Percentiles rank a stretch among this genome's conserved stretches.
These are phyloP conservation scores for Penaeus monodon DNA, from an alignment of 2,888 invertebrate genomes.

Conservation along the genomic window DNA sequence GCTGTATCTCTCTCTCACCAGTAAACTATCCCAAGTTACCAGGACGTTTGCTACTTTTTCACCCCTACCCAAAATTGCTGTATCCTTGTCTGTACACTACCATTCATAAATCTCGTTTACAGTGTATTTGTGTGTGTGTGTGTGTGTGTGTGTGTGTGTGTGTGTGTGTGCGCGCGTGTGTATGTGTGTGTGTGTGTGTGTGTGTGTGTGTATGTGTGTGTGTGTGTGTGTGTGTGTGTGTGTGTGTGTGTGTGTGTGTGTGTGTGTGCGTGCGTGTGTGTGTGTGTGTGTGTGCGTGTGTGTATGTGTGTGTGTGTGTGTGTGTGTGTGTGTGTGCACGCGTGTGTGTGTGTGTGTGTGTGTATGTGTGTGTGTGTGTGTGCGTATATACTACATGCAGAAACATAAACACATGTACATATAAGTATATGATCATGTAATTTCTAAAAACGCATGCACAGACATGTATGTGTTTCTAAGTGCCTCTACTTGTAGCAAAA, in stretches of 20 bases:
- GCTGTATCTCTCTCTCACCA: no score
- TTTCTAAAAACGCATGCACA: neutral
- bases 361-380: neutral
- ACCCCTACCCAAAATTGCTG: no score
- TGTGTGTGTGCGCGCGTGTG: neutral
- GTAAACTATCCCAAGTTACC: no score
- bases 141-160: neutral
- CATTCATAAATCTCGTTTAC: no score
- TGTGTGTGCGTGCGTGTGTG: neutral
- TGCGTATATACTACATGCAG: neutral
- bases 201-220: neutral
- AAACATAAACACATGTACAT: neutral
- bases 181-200: neutral
- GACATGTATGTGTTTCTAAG: no score
- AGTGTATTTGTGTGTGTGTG: neutral
- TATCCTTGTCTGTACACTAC: no score
- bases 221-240: neutral
- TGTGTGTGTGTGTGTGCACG: neutral
- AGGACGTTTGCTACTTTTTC: no score
- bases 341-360: neutral
- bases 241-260: neutral
- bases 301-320: constrained; percentile 12
- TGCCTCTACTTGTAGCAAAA: no score
- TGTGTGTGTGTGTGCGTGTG: constrained; percentile 12
- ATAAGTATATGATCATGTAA: neutral